Base-by-base conservation (phyloP, 2,113 vertebrate species). In the Etia nguti region DNA sequence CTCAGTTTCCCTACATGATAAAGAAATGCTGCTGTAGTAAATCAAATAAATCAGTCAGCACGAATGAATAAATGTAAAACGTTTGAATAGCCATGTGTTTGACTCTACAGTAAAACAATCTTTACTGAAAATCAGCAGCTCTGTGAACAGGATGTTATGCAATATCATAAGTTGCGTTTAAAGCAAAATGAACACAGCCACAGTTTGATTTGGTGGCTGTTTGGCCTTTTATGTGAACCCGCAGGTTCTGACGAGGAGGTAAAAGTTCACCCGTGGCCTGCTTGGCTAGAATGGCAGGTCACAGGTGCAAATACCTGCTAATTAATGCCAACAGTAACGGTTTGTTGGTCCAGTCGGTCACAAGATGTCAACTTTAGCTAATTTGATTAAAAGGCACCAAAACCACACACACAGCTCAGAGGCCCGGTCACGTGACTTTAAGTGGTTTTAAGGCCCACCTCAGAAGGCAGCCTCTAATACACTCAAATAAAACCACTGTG, bases 111-210 rank as follows among this genome's bases (percentile, higher is more conserved):
- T 36, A 36, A 62, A 62, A 62, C 29, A 34, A 36, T 2, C 31
- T 36, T 62, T 7, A 36, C 31, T 41, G 36, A 68, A 15, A 20
- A 68, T 68, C 62, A 1, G 62, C 11, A 68, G 11, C 7, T 68
- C 0, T 41, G 20, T 68, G 36, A 6, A 0, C 62, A 41, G 62
- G 20, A 24, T 41, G 0, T 9, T 0, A n/a, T 62, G 59, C 2
- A 5, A 41, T 1, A 41, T 38, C 34, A 65, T 22, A 41, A 68
- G 2, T 20, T 68, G 36, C 20, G 43, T 70, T 41, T 43, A 41
- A 70, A 41, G n/a, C 4, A 0, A 70, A 43, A 10, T 22, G 20
- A 68, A 68, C 36, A 68, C n/a, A 22, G 20, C 60, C 31, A 36
- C 31, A 41, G 36, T 41, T 24, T 24, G 65, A 9, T 43, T 2